Evolutionary conservation across 2,888 invertebrate species (phyloP).

Genomic region (Mactromeris polynyma): DNA sequence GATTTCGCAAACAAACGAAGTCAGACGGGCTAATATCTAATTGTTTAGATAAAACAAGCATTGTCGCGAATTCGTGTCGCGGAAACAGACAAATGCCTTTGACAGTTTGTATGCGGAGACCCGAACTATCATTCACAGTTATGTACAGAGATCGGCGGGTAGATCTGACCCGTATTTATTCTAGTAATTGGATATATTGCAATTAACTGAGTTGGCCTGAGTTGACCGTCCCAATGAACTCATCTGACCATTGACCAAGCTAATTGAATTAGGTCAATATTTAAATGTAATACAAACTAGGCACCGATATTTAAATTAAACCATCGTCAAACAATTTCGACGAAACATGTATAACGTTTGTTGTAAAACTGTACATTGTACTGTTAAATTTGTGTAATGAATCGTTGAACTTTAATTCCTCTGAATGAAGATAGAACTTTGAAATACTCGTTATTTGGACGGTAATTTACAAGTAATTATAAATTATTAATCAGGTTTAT

Average conservation of each 20-base stretch:
- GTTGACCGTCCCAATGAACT: slow-evolving; percentile 37
- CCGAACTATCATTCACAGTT: not conserved
- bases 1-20: not conserved
- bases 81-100: not conserved
- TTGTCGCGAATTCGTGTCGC: not conserved
- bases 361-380: no score
- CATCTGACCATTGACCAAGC: slow-evolving; percentile 14
- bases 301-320: not conserved
- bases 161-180: not conserved
- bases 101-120: not conserved
- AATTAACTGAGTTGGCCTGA: slow-evolving; percentile 35
- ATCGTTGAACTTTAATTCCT: no score
- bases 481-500: no score
- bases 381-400: no score
- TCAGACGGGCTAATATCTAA: not conserved
- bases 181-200: slow-evolving; percentile 31
- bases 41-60: not conserved
- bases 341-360: not conserved
- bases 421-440: no score
- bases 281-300: not conserved
- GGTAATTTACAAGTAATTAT: no score
- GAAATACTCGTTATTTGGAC: no score
- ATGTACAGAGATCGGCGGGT: not conserved
- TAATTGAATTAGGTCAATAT: slow-evolving; percentile 19
- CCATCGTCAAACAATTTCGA: not conserved